Evolutionary conservation across 2,113 vertebrate species (phyloP).

Genomic region (Motacilla tschutschensis): DNA sequence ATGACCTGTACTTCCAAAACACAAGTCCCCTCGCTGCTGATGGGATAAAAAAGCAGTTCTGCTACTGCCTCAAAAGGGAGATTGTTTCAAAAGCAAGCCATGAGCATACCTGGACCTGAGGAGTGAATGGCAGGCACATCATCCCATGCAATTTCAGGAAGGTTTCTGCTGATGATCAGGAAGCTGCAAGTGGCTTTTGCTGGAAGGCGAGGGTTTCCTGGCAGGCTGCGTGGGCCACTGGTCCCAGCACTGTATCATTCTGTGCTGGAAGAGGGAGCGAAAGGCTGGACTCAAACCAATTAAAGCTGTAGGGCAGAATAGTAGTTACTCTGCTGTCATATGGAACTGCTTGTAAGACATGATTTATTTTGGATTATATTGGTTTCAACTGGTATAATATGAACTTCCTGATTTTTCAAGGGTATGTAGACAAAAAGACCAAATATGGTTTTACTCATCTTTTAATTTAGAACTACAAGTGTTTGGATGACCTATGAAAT

Average conservation of each 20-base stretch:
- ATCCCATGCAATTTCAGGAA: neutral
- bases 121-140: neutral
- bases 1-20: constrained; percentile 18
- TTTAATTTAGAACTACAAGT: constrained; percentile 36
- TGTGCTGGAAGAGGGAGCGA: neutral
- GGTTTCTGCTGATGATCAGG: neutral
- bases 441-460: constrained; percentile 41
- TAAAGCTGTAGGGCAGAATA: neutral
- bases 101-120: neutral
- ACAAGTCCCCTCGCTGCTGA: neutral
- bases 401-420: constrained; percentile 27
- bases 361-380: constrained; percentile 48
- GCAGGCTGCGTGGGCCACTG: neutral
- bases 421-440: neutral
- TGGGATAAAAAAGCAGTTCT: neutral
- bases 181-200: neutral
- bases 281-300: neutral
- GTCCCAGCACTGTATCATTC: neutral
- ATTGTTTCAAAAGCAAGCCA: neutral
- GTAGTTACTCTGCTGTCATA: constrained; percentile 15
- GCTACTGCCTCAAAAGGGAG: neutral
- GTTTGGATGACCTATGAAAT: constrained; percentile 32
- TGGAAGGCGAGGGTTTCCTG: neutral
- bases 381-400: constrained; percentile 13
- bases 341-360: constrained; percentile 33